A percentile compares a stretch with the other conserved stretches of the same genome.
Conservation (phyloP, 2,113 vertebrate species). For the Ceyx cyanopectus region DNA sequence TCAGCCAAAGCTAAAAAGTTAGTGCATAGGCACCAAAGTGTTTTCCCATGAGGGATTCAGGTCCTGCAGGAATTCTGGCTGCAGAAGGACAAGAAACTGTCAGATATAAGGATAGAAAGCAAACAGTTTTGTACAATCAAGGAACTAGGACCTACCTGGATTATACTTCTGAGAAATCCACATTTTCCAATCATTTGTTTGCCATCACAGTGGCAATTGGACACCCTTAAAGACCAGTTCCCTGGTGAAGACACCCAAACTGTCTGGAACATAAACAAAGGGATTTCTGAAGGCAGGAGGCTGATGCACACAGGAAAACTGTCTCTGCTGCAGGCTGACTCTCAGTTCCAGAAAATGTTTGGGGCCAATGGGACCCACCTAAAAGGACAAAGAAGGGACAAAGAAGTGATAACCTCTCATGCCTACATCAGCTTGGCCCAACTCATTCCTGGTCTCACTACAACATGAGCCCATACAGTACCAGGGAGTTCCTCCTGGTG, state of each 20-base stretch:
- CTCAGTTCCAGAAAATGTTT: background rate
- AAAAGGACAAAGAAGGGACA: background rate
- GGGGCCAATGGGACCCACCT: background rate
- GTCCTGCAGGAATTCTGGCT: background rate
- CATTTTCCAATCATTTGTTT: background rate
- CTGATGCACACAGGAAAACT: background rate
- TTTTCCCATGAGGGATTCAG: background rate
- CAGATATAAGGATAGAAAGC: background rate
- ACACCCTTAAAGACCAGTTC: background rate
- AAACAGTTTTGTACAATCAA: background rate
- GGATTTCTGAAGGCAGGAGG: background rate
- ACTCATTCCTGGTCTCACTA: background rate
- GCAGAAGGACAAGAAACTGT: background rate
- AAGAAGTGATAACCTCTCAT: background rate
- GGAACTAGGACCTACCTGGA: background rate
- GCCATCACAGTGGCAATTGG: background rate
- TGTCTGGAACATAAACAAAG: slow-evolving; percentile 5
- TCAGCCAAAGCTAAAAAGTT: background rate
- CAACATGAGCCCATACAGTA: fast-evolving
- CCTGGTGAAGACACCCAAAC: slow-evolving; percentile 5
- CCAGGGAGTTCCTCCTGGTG: fast-evolving
- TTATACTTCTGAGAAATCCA: slow-evolving; percentile 7
- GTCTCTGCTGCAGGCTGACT: background rate
- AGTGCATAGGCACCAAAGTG: background rate
- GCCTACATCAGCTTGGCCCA: background rate